Evolutionary conservation across 2,888 invertebrate species (phyloP).

Genomic region (Cepaea hortensis): DNA sequence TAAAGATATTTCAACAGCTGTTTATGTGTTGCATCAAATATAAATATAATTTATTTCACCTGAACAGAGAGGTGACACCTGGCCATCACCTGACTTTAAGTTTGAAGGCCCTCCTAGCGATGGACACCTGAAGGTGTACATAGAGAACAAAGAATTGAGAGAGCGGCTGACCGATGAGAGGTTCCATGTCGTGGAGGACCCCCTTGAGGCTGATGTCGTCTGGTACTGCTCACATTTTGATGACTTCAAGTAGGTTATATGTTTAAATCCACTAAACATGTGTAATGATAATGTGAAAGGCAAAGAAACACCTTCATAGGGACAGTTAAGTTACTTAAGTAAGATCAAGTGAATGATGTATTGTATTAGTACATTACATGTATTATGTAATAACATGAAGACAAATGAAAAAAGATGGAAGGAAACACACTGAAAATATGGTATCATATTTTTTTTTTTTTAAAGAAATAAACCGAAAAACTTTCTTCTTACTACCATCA

Average conservation of each 20-base stretch:
- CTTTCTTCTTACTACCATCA: too few relatives aligned
- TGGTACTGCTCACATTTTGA: constrained; percentile 79
- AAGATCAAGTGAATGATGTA: too few relatives aligned
- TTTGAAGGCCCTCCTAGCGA: constrained; percentile 61
- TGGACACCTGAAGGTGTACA: constrained; percentile 80
- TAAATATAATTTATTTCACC: neutral
- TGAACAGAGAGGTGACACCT: constrained; percentile 78
- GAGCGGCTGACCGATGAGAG: constrained; percentile 83
- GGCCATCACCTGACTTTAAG: constrained; percentile 78
- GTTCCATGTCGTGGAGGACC: constrained; percentile 85
- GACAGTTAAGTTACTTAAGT: too few relatives aligned
- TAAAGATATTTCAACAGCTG: neutral
- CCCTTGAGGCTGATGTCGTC: constrained; percentile 87
- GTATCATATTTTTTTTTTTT: too few relatives aligned
- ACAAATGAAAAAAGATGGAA: too few relatives aligned
- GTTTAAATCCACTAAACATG: neutral
- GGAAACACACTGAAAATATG: too few relatives aligned
- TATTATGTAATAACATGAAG: too few relatives aligned
- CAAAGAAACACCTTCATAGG: too few relatives aligned
- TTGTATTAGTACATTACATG: too few relatives aligned
- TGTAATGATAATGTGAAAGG: neutral
- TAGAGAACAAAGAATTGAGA: constrained; percentile 82
- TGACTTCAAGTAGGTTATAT: constrained; percentile 80
- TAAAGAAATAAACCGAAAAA: too few relatives aligned
- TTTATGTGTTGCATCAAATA: neutral